Conservation (phyloP, 2,113 vertebrate species). For the Cheirogaleus medius region DNA sequence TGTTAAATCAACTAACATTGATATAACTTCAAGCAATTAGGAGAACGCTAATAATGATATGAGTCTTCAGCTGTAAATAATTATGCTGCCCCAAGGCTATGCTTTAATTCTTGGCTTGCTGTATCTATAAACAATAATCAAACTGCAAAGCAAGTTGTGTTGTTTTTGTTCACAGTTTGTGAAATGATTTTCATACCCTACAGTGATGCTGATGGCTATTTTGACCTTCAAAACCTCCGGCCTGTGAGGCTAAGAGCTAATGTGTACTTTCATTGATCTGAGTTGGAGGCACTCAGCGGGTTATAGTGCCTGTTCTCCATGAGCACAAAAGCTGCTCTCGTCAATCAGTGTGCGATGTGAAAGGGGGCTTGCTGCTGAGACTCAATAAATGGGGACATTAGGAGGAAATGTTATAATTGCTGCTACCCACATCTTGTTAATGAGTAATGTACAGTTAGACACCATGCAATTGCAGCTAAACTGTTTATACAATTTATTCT, state of each 20-base stretch:
- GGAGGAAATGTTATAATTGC: slow-evolving; percentile 90
- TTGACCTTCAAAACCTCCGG: slow-evolving; percentile 93
- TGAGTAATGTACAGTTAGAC: slow-evolving; percentile 92
- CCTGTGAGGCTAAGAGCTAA: slow-evolving; percentile 87
- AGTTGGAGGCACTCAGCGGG: slow-evolving; percentile 85
- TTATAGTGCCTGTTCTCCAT: slow-evolving; percentile 83
- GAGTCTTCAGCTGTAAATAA: slow-evolving; percentile 99
- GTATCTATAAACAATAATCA: slow-evolving; percentile 99
- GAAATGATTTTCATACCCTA: slow-evolving; percentile 91
- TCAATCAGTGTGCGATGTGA: slow-evolving; percentile 87
- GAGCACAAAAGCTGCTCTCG: slow-evolving; percentile 86
- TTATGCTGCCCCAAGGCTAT: slow-evolving; percentile 97
- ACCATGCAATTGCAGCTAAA: slow-evolving; percentile 90
- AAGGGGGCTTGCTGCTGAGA: slow-evolving; percentile 88
- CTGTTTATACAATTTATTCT: slow-evolving; percentile 92
- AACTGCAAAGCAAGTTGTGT: slow-evolving; percentile 95
- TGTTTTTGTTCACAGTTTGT: slow-evolving; percentile 91
- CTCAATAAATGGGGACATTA: slow-evolving; percentile 92
- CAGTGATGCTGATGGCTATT: slow-evolving; percentile 92
- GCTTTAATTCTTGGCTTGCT: slow-evolving; percentile 97
- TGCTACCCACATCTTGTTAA: slow-evolving; percentile 92
- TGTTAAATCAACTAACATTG: slow-evolving; percentile 99
- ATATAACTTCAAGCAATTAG: slow-evolving; percentile 99
- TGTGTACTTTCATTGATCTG: slow-evolving; percentile 91
- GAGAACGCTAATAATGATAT: slow-evolving; percentile 99